Evolutionary conservation across 2,113 vertebrate genomes (phyloP).

Genomic region (Pseudopodoces humilis): DNA sequence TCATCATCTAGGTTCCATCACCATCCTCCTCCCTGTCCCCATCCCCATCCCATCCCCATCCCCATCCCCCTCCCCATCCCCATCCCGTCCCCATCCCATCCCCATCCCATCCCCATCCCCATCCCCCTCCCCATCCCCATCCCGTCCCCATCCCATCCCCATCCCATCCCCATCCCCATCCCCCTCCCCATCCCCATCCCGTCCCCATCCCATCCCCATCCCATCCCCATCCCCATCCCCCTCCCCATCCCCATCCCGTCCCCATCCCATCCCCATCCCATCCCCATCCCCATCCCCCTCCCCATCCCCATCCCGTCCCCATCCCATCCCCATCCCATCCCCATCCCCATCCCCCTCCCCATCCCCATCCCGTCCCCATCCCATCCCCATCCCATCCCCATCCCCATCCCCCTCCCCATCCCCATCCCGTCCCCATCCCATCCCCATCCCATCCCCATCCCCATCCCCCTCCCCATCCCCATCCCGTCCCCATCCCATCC

Average conservation of each 20-base stretch:
- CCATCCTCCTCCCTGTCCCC: background rate
- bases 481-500: too few species aligned
- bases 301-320: too few species aligned
- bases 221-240: background rate
- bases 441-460: background rate
- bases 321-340: background rate
- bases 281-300: background rate
- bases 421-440: background rate
- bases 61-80: background rate
- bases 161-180: background rate
- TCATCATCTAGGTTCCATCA: background rate
- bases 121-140: too few species aligned
- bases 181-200: too few species aligned
- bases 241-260: too few species aligned
- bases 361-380: too few species aligned
- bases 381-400: background rate
- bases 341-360: too few species aligned
- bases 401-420: too few species aligned
- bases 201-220: background rate
- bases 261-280: too few species aligned
- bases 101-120: background rate
- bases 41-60: too few species aligned
- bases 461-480: too few species aligned
- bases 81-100: background rate
- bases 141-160: too few species aligned